Evolutionary conservation across 1,140 invertebrate species (phyloP).

Genomic region (Drosophila orena): DNA sequence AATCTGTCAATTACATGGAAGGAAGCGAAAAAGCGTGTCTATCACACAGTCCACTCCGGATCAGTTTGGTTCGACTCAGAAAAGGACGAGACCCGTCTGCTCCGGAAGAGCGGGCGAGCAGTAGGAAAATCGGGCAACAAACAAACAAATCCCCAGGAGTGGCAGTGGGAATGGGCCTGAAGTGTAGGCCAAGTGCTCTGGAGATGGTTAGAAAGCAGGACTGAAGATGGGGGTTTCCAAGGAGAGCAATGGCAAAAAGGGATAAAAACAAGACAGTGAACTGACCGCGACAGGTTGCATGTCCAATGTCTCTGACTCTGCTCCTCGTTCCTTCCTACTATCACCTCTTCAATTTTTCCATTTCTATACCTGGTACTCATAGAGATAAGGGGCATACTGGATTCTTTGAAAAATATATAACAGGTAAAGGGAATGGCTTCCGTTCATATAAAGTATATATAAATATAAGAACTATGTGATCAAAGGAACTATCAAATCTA

Average conservation of each 20-base stretch:
- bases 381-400: too few species aligned
- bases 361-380: neutral
- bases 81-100: slow-evolving; percentile 9
- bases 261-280: slow-evolving; percentile 30
- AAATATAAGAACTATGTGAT: too few species aligned
- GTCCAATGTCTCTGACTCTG: slow-evolving; percentile 17
- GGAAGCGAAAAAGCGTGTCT: slow-evolving; percentile 77
- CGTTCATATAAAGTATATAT: too few species aligned
- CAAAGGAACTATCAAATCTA: too few species aligned
- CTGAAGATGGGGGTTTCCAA: neutral
- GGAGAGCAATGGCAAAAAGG: slow-evolving; percentile 2
- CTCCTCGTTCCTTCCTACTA: neutral
- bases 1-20: slow-evolving; percentile 76
- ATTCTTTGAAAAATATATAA: too few species aligned
- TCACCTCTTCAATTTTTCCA: slow-evolving; percentile 20
- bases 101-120: slow-evolving; percentile 7
- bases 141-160: slow-evolving; percentile 30
- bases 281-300: slow-evolving; percentile 47
- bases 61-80: slow-evolving; percentile 18
- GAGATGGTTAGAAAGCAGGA: slow-evolving; percentile 6
- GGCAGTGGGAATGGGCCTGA: slow-evolving; percentile 7
- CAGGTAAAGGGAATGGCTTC: too few species aligned
- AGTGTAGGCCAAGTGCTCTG: slow-evolving; percentile 29
- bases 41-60: slow-evolving; percentile 43
- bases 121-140: slow-evolving; percentile 34